phyloP scores from a whole-genome alignment of 2,888 invertebrate genomes.

The Melieria picta region DNA sequence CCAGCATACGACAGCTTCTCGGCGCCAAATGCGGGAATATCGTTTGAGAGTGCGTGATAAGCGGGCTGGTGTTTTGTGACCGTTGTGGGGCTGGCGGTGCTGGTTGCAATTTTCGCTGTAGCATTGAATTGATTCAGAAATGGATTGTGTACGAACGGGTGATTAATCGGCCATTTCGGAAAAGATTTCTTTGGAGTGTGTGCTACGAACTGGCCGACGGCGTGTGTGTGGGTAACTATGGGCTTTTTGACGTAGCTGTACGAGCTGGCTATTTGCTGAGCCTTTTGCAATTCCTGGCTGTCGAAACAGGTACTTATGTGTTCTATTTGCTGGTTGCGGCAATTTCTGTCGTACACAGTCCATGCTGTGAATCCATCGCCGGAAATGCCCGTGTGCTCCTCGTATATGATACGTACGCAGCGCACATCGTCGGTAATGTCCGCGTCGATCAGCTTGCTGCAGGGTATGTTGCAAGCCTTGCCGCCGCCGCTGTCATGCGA shows the following conservation, averaged over 20 bases:
- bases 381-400: constrained; percentile 75
- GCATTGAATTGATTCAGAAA: constrained; percentile 39
- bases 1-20: background rate
- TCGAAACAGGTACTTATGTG: constrained; percentile 58
- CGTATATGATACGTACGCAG: constrained; percentile 73
- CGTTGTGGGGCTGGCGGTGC: background rate
- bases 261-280: constrained; percentile 2
- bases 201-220: constrained; percentile 5
- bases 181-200: constrained; percentile 24
- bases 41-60: constrained; percentile 13
- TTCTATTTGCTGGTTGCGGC: constrained; percentile 67
- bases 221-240: constrained; percentile 3
- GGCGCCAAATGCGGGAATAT: constrained; percentile 7
- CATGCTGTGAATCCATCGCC: constrained; percentile 80
- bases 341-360: constrained; percentile 75
- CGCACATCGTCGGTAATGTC: constrained; percentile 76
- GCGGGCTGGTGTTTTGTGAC: background rate
- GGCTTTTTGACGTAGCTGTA: background rate
- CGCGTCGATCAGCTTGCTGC: constrained; percentile 73
- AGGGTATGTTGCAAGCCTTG: constrained; percentile 72
- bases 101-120: background rate
- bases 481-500: constrained; percentile 67
- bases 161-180: constrained; percentile 24
- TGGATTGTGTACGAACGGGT: constrained; percentile 41
- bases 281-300: constrained; percentile 45